Conservation (phyloP, 2,113 vertebrate species). For the Lethenteron reissneri region DNA sequence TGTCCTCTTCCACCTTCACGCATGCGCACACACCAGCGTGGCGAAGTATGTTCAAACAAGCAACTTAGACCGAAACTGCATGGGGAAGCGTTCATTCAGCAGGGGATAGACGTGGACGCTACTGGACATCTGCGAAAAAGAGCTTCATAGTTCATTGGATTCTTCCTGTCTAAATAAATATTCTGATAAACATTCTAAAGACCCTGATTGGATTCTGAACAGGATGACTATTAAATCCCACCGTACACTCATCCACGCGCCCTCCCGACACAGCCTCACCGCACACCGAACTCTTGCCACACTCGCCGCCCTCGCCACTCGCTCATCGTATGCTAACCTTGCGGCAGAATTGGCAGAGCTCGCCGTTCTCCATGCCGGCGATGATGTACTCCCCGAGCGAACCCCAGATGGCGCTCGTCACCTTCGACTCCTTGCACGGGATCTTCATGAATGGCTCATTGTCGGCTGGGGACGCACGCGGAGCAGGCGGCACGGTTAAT, state of each 20-base stretch:
- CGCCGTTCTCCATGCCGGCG: constrained; percentile 66
- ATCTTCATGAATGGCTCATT: constrained; percentile 75
- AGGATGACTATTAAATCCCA: background rate
- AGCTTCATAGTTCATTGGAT: no score
- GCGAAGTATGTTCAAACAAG: no score
- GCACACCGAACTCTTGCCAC: background rate
- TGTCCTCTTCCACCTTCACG: no score
- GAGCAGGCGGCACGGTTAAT: no score
- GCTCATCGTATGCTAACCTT: constrained; percentile 33
- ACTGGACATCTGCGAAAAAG: no score
- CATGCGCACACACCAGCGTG: no score
- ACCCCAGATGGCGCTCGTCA: constrained; percentile 90
- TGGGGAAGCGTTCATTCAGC: no score
- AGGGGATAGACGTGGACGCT: no score
- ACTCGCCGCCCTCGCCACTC: background rate
- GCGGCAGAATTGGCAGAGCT: constrained; percentile 77
- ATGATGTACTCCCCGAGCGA: constrained; percentile 78
- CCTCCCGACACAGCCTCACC: background rate
- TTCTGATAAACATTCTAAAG: no score
- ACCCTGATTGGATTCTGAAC: background rate
- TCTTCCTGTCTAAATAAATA: no score
- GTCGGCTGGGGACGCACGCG: constrained; percentile 29
- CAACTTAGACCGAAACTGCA: no score
- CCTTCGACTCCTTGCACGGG: constrained; percentile 67
- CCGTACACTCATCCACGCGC: background rate